Percentiles rank a stretch among this genome's conserved stretches.
Evolutionary conservation across 2,888 invertebrate species (phyloP).

Genomic region (Eupsilia transversa): DNA sequence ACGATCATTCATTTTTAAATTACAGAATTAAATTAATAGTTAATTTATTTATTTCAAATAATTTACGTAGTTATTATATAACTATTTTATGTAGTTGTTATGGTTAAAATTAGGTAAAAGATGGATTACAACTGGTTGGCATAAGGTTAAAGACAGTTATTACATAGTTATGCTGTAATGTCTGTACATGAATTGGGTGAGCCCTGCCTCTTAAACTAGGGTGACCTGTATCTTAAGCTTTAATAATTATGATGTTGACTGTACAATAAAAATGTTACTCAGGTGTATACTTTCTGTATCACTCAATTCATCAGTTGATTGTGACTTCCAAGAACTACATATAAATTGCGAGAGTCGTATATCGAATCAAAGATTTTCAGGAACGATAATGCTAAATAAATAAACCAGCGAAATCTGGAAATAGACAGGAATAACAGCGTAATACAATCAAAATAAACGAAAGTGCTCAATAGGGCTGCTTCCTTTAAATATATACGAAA

Average conservation of each 20-base stretch:
- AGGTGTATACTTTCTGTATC: not conserved
- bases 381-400: conserved; percentile 16
- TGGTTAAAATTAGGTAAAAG: too few species aligned
- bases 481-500: conserved; percentile 17
- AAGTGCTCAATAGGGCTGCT: conserved; percentile 5
- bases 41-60: too few species aligned
- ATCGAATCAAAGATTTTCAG: conserved; percentile 23
- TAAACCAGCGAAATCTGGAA: conserved; percentile 11
- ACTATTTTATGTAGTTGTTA: too few species aligned
- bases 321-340: not conserved
- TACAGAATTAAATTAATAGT: too few species aligned
- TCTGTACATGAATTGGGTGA: too few species aligned
- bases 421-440: conserved; percentile 17
- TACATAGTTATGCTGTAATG: too few species aligned
- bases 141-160: too few species aligned
- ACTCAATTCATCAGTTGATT: not conserved
- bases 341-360: conserved; percentile 5
- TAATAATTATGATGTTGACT: not conserved
- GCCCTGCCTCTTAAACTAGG: too few species aligned
- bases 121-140: too few species aligned
- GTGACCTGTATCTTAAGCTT: too few species aligned
- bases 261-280: not conserved
- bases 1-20: too few species aligned
- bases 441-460: conserved; percentile 42
- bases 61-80: too few species aligned